Percentiles rank a stretch among this genome's conserved stretches.
phyloP scores from a whole-genome alignment of 1,140 invertebrate genomes.

The Rhysida immarginata region DNA sequence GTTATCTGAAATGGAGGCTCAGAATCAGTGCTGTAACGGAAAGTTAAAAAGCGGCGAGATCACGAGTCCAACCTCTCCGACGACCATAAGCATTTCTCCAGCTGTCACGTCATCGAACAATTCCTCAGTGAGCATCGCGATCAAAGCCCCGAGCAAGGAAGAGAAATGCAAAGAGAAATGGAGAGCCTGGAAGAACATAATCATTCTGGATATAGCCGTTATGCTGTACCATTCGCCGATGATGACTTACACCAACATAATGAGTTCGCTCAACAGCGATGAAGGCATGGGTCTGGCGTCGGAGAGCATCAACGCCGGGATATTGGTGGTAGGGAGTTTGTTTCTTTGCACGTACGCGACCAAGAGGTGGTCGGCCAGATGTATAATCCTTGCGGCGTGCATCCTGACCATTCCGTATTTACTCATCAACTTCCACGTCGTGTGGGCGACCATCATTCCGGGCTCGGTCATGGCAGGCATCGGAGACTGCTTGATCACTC shows the following conservation, averaged over 20 bases:
- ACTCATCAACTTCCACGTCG: background rate
- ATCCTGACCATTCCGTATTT: background rate
- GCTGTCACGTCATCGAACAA: too few species aligned
- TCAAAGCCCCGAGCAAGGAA: too few species aligned
- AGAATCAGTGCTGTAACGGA: too few species aligned
- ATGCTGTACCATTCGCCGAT: background rate
- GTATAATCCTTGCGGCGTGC: background rate
- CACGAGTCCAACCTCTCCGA: too few species aligned
- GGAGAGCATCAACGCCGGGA: background rate
- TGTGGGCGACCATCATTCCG: background rate
- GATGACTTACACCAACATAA: background rate
- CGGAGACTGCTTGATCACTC: background rate
- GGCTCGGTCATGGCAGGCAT: background rate
- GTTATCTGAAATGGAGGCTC: too few species aligned
- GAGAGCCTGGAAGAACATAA: background rate
- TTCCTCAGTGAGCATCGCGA: too few species aligned
- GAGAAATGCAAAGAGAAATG: conserved; percentile 1
- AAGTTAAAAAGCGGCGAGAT: too few species aligned
- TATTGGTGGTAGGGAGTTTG: background rate
- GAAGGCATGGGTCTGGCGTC: conserved; percentile 1
- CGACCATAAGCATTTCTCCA: too few species aligned
- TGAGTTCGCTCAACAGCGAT: background rate
- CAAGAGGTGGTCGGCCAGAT: background rate
- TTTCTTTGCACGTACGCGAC: background rate
- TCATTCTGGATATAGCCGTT: background rate